phyloP scores from a whole-genome alignment of 2,888 invertebrate species.

The Nomada flava region DNA sequence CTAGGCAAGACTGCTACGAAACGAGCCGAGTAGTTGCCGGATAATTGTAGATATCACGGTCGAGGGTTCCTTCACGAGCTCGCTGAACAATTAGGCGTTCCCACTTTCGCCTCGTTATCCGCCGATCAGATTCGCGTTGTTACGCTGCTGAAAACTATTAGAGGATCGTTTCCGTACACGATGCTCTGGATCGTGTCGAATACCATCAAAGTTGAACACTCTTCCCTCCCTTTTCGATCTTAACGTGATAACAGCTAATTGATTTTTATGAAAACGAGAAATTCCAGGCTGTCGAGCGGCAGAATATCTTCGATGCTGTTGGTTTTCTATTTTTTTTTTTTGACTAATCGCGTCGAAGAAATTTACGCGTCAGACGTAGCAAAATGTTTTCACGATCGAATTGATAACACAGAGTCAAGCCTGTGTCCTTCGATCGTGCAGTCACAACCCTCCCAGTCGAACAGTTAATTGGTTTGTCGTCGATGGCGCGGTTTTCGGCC shows the following conservation, averaged over 20 bases:
- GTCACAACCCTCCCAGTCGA: constrained; percentile 68
- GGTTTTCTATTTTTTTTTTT: too few species aligned
- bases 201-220: too few species aligned
- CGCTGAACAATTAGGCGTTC: constrained; percentile 46
- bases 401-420: too few species aligned
- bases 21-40: constrained; percentile 41
- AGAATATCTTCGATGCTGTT: too few species aligned
- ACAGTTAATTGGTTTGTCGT: constrained; percentile 78
- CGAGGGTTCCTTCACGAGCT: constrained; percentile 58
- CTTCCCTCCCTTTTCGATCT: too few species aligned
- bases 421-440: too few species aligned
- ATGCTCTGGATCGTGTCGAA: not conserved
- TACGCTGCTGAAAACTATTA: not conserved
- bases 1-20: constrained; percentile 56
- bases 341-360: too few species aligned
- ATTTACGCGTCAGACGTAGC: too few species aligned
- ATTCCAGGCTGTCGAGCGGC: too few species aligned
- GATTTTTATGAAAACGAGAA: too few species aligned
- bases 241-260: too few species aligned
- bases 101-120: constrained; percentile 50
- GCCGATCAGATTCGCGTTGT: constrained; percentile 39
- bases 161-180: not conserved
- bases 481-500: constrained; percentile 56
- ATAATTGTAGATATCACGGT: constrained; percentile 52
- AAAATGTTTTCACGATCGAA: too few species aligned